These are phyloP conservation scores for Pontoporia blainvillei DNA, from an alignment of 2,113 vertebrate genomes.

Conservation along the genomic window DNA sequence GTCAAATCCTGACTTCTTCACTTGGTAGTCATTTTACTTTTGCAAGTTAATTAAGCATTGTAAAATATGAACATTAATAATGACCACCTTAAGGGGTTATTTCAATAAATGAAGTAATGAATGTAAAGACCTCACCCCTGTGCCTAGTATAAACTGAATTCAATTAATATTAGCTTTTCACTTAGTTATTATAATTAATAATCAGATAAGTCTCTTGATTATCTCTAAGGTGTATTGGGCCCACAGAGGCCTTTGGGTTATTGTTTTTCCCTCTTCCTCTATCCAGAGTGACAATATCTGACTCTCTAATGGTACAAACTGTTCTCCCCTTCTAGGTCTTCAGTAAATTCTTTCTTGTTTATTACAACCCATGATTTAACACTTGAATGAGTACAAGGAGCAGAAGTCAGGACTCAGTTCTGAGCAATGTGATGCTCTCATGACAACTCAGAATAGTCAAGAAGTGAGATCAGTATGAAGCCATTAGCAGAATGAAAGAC, in stretches of 20 bases:
- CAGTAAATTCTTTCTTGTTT: neutral
- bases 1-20: neutral
- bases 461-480: neutral
- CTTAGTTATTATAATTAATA: neutral
- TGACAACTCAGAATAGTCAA: neutral
- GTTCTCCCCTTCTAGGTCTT: neutral
- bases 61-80: neutral
- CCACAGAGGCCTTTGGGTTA: neutral
- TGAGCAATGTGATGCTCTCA: neutral
- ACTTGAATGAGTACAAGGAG: neutral
- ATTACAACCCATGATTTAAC: neutral
- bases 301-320: neutral
- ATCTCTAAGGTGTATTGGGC: neutral
- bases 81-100: neutral
- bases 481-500: neutral
- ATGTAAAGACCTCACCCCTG: neutral
- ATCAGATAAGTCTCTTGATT: neutral
- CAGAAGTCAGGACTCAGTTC: neutral
- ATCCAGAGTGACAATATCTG: neutral
- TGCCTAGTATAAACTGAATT: neutral
- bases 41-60: neutral
- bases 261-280: neutral
- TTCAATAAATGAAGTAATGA: neutral
- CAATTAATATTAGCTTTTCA: neutral
- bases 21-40: neutral